These are phyloP conservation scores for Semnornis frantzii DNA, from an alignment of 2,113 vertebrate genomes.

Conservation along the genomic window DNA sequence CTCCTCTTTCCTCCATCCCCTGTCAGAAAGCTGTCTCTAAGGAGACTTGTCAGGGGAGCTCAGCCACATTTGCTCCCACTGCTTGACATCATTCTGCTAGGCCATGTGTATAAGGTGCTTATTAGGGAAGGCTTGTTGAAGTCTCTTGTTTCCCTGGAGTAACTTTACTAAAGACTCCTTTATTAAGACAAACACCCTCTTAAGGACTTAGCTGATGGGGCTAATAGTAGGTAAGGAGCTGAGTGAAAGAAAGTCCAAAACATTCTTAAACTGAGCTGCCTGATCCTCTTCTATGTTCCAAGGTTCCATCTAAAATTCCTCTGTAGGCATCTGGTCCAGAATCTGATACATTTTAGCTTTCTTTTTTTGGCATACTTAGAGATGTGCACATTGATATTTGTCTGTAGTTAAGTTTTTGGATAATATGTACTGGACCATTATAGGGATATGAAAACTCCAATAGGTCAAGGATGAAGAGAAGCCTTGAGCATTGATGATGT, in stretches of 20 bases:
- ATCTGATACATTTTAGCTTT: neutral
- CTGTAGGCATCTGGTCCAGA: neutral
- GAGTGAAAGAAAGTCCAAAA: neutral
- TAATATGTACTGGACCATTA: neutral
- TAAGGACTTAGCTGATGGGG: neutral
- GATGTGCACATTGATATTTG: neutral
- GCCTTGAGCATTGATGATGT: neutral
- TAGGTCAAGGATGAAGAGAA: neutral
- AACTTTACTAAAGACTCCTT: neutral
- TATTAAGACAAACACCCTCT: neutral
- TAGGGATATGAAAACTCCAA: fast-evolving
- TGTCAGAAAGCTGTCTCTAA: neutral
- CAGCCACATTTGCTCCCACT: neutral
- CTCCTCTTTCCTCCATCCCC: neutral
- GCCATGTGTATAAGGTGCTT: neutral
- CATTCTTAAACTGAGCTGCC: neutral
- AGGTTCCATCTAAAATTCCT: neutral
- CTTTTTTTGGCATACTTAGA: neutral
- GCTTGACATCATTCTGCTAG: neutral
- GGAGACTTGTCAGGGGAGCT: neutral
- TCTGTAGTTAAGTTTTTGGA: neutral
- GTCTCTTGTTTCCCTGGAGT: neutral
- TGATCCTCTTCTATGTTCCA: neutral
- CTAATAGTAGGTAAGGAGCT: neutral
- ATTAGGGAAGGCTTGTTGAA: neutral